Conservation (phyloP, 2,113 vertebrate genomes). For the Pomatorhinus ruficollis region DNA sequence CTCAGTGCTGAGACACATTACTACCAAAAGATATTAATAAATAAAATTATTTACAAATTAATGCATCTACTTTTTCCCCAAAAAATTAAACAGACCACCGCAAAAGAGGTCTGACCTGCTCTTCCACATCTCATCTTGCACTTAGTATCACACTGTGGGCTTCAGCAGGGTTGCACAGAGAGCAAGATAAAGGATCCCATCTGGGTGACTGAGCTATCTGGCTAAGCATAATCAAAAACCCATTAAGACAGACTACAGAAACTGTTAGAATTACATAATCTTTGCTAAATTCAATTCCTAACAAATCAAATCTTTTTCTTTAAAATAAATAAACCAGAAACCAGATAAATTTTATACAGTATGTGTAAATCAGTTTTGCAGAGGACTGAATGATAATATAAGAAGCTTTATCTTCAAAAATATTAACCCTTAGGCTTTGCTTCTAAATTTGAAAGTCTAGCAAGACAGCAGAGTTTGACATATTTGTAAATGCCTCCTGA, state of each 20-base stretch:
- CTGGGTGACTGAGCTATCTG: not conserved
- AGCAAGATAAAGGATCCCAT: not conserved
- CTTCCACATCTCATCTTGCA: not conserved
- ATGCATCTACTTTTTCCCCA: not conserved
- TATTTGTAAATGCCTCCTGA: not conserved
- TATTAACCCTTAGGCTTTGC: not conserved
- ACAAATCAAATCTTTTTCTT: not conserved
- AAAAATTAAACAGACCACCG: constrained; percentile 27
- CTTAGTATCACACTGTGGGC: not conserved
- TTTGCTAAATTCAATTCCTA: not conserved
- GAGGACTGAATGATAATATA: not conserved
- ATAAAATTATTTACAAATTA: constrained; percentile 11
- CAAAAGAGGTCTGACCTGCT: not conserved
- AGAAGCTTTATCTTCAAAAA: not conserved
- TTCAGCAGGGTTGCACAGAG: not conserved
- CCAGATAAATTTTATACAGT: not conserved
- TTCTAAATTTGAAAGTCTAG: not conserved
- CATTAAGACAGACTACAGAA: not conserved
- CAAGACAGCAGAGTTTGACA: not conserved
- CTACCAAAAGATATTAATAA: not conserved
- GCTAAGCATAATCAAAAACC: not conserved
- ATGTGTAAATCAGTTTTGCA: not conserved
- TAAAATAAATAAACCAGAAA: not conserved
- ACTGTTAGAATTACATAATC: not conserved
- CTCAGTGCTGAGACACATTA: constrained; percentile 51